Evolutionary conservation across 2,888 invertebrate genomes (phyloP).

Genomic region (Brenthis ino): DNA sequence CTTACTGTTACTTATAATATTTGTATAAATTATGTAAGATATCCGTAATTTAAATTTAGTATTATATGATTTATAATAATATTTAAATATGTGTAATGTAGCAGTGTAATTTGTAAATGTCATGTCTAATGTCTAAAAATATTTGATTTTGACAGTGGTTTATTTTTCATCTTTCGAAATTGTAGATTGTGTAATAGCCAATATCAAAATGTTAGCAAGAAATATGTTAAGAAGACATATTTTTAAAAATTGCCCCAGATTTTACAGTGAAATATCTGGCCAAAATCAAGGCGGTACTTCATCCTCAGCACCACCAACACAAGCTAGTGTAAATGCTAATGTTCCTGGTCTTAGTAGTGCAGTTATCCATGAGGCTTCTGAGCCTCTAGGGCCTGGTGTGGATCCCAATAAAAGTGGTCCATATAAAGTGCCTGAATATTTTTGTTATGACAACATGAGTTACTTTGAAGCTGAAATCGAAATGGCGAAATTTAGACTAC

Average conservation of each 20-base stretch:
- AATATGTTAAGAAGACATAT: slow-evolving; percentile 39
- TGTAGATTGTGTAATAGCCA: slow-evolving; percentile 58
- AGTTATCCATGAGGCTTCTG: slow-evolving; percentile 76
- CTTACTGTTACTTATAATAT: too few species aligned
- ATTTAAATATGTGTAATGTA: too few species aligned
- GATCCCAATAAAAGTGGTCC: slow-evolving; percentile 83
- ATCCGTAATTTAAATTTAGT: too few species aligned
- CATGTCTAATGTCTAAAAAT: not conserved
- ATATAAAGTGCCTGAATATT: slow-evolving; percentile 95
- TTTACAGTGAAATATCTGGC: slow-evolving; percentile 54
- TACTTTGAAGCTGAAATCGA: slow-evolving; percentile 93
- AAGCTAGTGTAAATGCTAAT: slow-evolving; percentile 55
- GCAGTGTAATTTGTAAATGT: not conserved
- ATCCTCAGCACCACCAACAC: slow-evolving; percentile 44
- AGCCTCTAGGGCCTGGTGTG: slow-evolving; percentile 88
- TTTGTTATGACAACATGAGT: slow-evolving; percentile 88
- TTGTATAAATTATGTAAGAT: too few species aligned
- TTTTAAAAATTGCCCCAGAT: slow-evolving; percentile 46
- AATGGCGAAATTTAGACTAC: slow-evolving; percentile 89
- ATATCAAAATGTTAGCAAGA: slow-evolving; percentile 46
- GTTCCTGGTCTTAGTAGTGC: slow-evolving; percentile 86
- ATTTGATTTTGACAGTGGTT: slow-evolving; percentile 29
- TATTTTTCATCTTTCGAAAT: slow-evolving; percentile 39
- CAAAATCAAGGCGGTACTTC: slow-evolving; percentile 44
- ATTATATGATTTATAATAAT: too few species aligned